Percentiles rank a stretch among this genome's conserved stretches.
Evolutionary conservation across 2,797 vertebrate genomes (phyloP).

Genomic region (Carduelis carduelis): DNA sequence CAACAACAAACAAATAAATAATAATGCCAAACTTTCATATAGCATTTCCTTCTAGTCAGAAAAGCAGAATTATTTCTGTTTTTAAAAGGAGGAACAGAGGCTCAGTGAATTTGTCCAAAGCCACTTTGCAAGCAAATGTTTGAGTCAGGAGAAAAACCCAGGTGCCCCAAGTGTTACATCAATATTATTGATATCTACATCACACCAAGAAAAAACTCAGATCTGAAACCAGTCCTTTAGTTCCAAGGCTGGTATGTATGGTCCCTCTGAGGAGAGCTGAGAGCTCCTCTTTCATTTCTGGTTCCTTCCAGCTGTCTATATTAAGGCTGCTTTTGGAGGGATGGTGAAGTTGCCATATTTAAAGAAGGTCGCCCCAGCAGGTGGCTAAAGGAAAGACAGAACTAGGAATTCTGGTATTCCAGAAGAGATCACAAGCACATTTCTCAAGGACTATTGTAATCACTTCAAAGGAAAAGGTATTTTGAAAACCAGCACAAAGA

Average conservation of each 20-base stretch:
- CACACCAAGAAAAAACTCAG: neutral
- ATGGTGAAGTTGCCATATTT: neutral
- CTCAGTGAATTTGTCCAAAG: neutral
- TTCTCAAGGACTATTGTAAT: neutral
- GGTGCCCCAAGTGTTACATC: neutral
- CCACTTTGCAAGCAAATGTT: neutral
- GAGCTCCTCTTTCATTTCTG: neutral
- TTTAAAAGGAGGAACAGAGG: neutral
- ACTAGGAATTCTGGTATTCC: neutral
- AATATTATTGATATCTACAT: neutral
- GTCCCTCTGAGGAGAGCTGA: neutral
- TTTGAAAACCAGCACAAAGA: neutral
- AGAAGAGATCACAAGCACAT: neutral
- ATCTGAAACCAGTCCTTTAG: neutral
- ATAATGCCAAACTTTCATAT: neutral
- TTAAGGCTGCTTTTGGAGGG: neutral
- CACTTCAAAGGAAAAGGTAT: neutral
- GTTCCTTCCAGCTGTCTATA: neutral
- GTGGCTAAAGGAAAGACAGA: neutral
- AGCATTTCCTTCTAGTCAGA: neutral
- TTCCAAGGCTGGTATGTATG: accelerated
- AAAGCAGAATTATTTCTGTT: neutral
- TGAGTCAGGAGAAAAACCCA: neutral
- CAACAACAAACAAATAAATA: neutral
- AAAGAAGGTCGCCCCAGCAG: neutral